Base-by-base conservation (phyloP, 2,797 vertebrate genomes). In the Mastacembelus armatus region DNA sequence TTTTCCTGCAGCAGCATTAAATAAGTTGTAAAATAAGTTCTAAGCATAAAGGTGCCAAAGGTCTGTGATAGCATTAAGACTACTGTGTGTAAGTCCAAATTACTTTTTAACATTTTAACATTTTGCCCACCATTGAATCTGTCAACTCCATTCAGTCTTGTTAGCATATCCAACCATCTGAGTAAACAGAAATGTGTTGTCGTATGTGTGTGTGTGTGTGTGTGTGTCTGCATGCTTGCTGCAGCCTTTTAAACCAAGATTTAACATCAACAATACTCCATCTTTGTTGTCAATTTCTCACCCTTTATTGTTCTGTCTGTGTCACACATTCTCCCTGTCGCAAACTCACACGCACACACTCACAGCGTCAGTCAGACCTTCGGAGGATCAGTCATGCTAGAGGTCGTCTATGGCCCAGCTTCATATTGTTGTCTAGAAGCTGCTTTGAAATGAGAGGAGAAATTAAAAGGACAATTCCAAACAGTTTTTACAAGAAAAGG, bases 401-500 rank as follows among this genome's bases (percentile, higher is more conserved):
- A 84, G 81, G 83, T 87, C 72, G 26, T 77, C 73, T 68, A 42
- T 67, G 81, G 86, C 85, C 76, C 78, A 80, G 66, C 63, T 60
- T 76, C 77, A 87, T 81, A 90, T 81, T 91, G 85, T 89, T 85
- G 83, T 85, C 81, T 80, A 44, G 89, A 90, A 89, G 62, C 90
- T 82, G 87, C 84, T 91, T 90, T 90, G 63, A 72, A 80, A 62
- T 19, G 60, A 78, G 58, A 79, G 50, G 48, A 81, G 74, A 88
- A 78, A 63, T 87, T 85, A 86, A 90, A 74, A 87, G 77, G 83
- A 86, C 81, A 71, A 81, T 81, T 85, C 70, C 70, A 76, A 78
- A 85, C 66, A 86, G 63, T 81, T 81, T 42, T 51, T 38, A 59
- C 51, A 66, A 77, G 72, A 76, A 73, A 72, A 80, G 48, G 66